phyloP scores from a whole-genome alignment of 1,140 invertebrate species.

The Drosophila auraria region DNA sequence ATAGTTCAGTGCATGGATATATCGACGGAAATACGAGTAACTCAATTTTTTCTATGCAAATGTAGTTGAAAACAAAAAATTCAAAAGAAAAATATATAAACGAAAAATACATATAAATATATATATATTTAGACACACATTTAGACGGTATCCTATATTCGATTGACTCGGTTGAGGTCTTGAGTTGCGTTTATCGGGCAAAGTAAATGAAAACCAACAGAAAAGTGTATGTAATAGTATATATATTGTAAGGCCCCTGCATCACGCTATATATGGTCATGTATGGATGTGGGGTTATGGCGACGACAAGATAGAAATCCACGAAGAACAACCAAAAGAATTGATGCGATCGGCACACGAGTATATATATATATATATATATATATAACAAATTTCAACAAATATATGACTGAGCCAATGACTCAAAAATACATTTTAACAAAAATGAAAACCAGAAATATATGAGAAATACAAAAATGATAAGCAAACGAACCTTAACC shows the following conservation, averaged over 20 bases:
- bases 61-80: slow-evolving; percentile 28
- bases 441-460: slow-evolving; percentile 65
- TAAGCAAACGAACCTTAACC: not conserved
- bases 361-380: slow-evolving; percentile 11
- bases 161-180: slow-evolving; percentile 36
- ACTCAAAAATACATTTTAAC: slow-evolving; percentile 82
- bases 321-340: slow-evolving; percentile 20
- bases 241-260: slow-evolving; percentile 23
- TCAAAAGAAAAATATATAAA: slow-evolving; percentile 26
- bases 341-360: slow-evolving; percentile 18
- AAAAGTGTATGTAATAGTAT: slow-evolving; percentile 33
- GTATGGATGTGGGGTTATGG: slow-evolving; percentile 5
- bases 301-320: not conserved
- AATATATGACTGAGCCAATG: slow-evolving; percentile 80
- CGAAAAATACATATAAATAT: slow-evolving; percentile 28
- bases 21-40: slow-evolving; percentile 24
- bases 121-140: slow-evolving; percentile 40
- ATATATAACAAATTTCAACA: slow-evolving; percentile 70
- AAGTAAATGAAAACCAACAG: slow-evolving; percentile 9
- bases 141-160: slow-evolving; percentile 45
- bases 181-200: slow-evolving; percentile 11
- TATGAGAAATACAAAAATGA: slow-evolving; percentile 56
- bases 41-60: slow-evolving; percentile 48
- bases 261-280: slow-evolving; percentile 21
- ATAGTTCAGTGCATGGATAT: slow-evolving; percentile 20